Percentiles rank a stretch among this genome's conserved stretches.
These are phyloP conservation scores for Cephalopholis sonnerati DNA, from an alignment of 2,113 vertebrate species.

Conservation along the genomic window DNA sequence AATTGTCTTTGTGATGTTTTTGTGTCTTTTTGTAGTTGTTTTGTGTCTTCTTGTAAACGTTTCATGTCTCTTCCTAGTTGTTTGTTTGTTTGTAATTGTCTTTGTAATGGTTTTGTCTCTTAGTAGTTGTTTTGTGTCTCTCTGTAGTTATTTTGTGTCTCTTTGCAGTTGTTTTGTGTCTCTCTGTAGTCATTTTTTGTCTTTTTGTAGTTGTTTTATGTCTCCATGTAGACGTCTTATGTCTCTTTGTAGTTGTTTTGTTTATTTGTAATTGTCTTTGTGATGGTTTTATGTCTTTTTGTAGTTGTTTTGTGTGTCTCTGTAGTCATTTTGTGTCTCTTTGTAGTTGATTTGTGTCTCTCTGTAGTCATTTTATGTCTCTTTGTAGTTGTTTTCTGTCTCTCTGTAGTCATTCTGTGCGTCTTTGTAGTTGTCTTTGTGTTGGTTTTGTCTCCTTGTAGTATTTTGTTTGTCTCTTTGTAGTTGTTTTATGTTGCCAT, in stretches of 20 bases:
- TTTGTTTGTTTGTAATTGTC: background rate
- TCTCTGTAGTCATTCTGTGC: background rate
- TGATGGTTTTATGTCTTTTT: background rate
- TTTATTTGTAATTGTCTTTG: background rate
- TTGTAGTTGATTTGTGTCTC: background rate
- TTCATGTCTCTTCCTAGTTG: background rate
- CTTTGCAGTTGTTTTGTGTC: background rate
- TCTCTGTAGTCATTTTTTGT: no score
- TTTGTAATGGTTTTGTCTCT: background rate
- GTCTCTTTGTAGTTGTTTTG: background rate
- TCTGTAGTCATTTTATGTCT: background rate
- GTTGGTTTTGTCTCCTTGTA: no score
- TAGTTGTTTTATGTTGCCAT: background rate
- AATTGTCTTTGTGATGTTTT: rapidly evolving
- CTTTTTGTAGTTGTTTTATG: background rate
- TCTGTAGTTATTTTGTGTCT: no score
- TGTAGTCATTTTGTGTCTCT: background rate
- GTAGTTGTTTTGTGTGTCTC: background rate
- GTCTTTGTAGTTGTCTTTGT: background rate
- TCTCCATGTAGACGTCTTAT: background rate
- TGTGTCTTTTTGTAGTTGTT: rapidly evolving
- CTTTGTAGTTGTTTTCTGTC: background rate
- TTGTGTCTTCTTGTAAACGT: background rate
- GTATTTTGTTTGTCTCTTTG: no score
- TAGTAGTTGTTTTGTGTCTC: background rate